These are phyloP conservation scores for Dreissena rostriformis DNA, from an alignment of 1,140 invertebrate genomes.

Conservation along the genomic window DNA sequence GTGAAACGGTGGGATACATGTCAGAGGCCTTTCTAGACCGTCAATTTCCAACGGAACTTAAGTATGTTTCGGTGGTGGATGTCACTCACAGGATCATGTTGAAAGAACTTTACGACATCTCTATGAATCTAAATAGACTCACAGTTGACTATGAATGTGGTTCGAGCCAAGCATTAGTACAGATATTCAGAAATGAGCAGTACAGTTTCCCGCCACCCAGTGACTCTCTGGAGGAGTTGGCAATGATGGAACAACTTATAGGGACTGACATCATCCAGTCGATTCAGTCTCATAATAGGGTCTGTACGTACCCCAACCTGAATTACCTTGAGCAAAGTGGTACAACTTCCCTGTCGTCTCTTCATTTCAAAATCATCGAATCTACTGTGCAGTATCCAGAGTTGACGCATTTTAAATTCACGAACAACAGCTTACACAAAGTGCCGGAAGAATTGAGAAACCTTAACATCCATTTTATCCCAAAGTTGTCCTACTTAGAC, in stretches of 20 bases:
- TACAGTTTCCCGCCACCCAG: conserved; percentile 25
- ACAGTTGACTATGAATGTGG: conserved; percentile 36
- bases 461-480: conserved; percentile 13
- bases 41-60: conserved; percentile 2
- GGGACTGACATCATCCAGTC: not conserved
- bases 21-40: not conserved
- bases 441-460: conserved; percentile 21
- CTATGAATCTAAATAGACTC: not conserved
- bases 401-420: not conserved
- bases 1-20: conserved; percentile 36
- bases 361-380: conserved; percentile 39
- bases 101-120: not conserved
- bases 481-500: conserved; percentile 20
- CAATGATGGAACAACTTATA: not conserved
- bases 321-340: conserved; percentile 45
- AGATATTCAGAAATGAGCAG: conserved; percentile 26
- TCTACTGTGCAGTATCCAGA: conserved; percentile 17
- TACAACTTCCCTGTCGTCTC: conserved; percentile 4
- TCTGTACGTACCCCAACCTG: conserved; percentile 30
- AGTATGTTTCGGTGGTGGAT: conserved; percentile 14
- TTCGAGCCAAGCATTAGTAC: not conserved
- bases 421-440: conserved; percentile 18
- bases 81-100: not conserved
- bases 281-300: not conserved
- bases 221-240: not conserved